These are phyloP conservation scores for Chrysemys picta DNA, from an alignment of 2,113 vertebrate genomes.

Conservation along the genomic window DNA sequence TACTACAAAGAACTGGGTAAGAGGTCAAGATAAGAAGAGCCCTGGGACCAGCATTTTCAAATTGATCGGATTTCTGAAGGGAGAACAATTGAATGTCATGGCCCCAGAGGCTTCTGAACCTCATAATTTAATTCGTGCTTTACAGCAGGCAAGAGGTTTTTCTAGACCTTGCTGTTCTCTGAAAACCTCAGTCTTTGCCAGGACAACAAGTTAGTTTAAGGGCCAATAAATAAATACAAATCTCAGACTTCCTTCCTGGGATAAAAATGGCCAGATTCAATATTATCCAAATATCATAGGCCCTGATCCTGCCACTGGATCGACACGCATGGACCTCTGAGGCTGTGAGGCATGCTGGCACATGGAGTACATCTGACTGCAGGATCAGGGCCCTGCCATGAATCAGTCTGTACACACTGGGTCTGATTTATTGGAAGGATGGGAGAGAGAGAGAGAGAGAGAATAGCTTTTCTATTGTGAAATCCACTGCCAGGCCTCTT, in stretches of 20 bases:
- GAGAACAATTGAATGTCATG: slow-evolving; percentile 23
- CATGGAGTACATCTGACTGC: background rate
- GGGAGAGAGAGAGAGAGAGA: background rate
- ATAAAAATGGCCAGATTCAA: background rate
- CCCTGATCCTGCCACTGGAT: fast-evolving
- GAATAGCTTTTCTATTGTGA: background rate
- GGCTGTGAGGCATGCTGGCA: fast-evolving
- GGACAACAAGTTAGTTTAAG: background rate
- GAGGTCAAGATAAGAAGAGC: slow-evolving; percentile 12
- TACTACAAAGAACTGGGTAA: background rate
- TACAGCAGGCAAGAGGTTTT: background rate
- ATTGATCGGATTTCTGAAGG: background rate
- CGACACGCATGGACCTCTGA: background rate
- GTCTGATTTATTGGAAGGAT: background rate
- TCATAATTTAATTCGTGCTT: background rate
- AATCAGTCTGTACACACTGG: background rate
- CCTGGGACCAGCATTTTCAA: background rate
- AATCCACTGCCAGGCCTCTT: background rate
- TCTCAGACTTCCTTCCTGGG: background rate
- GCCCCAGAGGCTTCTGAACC: background rate
- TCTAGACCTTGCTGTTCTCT: background rate
- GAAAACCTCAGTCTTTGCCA: background rate
- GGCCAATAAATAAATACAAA: background rate
- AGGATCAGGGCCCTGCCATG: background rate
- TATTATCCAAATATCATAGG: background rate